Percentiles rank a stretch among this genome's conserved stretches.
These are phyloP conservation scores for Chiroxiphia lanceolata DNA, from an alignment of 2,797 vertebrate species.

Conservation along the genomic window DNA sequence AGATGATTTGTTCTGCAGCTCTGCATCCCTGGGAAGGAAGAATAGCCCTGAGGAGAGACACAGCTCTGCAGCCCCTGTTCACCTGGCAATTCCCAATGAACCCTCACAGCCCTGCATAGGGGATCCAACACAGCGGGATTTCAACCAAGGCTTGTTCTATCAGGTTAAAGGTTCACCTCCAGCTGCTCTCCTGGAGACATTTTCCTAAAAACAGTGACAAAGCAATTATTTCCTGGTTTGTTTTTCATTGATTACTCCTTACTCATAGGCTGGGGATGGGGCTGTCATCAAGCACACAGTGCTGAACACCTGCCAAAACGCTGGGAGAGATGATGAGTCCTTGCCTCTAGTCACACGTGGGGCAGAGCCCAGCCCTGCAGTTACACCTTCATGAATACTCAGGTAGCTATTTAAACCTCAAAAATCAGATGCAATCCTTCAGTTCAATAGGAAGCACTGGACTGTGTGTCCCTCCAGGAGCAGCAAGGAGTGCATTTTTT, in stretches of 20 bases:
- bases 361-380: slow-evolving; percentile 34
- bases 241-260: not conserved
- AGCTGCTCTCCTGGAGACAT: slow-evolving; percentile 2
- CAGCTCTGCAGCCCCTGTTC: not conserved
- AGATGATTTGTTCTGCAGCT: fast-evolving
- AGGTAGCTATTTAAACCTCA: not conserved
- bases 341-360: not conserved
- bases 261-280: slow-evolving; percentile 26
- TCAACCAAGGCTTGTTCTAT: not conserved
- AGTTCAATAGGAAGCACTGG: not conserved
- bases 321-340: not conserved
- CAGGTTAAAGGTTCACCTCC: not conserved
- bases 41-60: fast-evolving
- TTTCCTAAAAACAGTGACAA: slow-evolving; percentile 24
- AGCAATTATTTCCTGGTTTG: slow-evolving; percentile 32
- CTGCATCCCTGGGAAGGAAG: not conserved
- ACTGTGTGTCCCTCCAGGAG: not conserved
- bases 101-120: not conserved
- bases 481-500: not conserved
- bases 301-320: slow-evolving; percentile 9
- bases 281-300: not conserved
- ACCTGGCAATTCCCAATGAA: not conserved
- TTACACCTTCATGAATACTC: slow-evolving; percentile 38
- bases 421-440: not conserved
- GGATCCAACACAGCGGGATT: not conserved